Evolutionary conservation across 2,113 vertebrate genomes (phyloP).

Genomic region (Oreochromis niloticus): DNA sequence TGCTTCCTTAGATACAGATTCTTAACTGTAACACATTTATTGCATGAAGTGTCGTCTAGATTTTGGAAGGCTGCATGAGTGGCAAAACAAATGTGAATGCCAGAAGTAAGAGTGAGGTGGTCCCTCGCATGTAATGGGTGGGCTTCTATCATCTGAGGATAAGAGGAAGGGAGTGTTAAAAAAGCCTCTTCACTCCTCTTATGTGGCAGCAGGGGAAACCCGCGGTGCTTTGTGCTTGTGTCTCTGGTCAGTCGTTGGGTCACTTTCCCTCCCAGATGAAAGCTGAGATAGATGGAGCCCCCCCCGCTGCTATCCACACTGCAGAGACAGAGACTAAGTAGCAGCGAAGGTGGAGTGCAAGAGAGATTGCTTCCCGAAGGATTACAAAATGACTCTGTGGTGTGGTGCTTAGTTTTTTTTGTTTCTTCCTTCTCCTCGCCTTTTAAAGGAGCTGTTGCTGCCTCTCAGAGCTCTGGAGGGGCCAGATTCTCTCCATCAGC

Average conservation of each 20-base stretch:
- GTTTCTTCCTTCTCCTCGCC: background rate
- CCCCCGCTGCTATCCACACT: background rate
- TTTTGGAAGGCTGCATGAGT: background rate
- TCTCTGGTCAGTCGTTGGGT: background rate
- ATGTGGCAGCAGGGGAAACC: background rate
- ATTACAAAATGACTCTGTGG: conserved; percentile 16
- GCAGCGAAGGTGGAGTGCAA: background rate
- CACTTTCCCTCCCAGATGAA: background rate
- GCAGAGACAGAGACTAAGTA: background rate
- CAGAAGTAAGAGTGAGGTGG: background rate
- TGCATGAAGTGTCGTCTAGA: background rate
- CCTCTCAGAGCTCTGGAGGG: background rate
- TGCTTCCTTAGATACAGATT: background rate
- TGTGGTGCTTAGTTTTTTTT: background rate
- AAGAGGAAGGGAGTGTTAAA: background rate
- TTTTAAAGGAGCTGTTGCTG: background rate
- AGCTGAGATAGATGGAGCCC: background rate
- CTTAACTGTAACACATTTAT: background rate
- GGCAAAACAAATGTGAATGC: background rate
- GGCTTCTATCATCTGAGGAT: background rate
- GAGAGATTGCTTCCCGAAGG: background rate
- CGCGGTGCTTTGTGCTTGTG: background rate
- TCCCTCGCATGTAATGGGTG: background rate
- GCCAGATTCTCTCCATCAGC: conserved; percentile 23
- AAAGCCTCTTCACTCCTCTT: background rate